Conservation (phyloP, 2,113 vertebrate genomes). For the Cheilinus undulatus region DNA sequence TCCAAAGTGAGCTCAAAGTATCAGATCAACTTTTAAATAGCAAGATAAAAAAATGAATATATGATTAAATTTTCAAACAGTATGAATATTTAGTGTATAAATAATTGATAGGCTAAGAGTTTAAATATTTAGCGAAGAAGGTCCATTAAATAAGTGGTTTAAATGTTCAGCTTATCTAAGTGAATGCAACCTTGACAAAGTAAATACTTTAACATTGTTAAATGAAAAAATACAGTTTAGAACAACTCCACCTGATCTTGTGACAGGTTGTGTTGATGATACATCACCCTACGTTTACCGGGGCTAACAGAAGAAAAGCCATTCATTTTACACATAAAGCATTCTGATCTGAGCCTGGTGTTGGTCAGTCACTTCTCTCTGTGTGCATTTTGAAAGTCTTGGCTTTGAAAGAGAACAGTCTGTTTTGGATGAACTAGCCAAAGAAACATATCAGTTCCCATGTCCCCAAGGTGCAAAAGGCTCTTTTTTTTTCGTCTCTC, state of each 20-base stretch:
- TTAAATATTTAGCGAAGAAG: too few relatives aligned
- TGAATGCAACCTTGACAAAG: neutral
- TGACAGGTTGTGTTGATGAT: neutral
- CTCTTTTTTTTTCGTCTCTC: constrained; percentile 23
- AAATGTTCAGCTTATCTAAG: neutral
- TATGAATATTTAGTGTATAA: too few relatives aligned
- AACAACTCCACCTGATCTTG: too few relatives aligned
- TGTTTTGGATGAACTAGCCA: constrained; percentile 52
- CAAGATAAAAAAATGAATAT: too few relatives aligned
- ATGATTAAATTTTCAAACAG: too few relatives aligned
- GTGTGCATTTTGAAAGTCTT: constrained; percentile 26
- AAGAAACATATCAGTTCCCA: constrained; percentile 50
- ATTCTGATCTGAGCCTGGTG: constrained; percentile 4
- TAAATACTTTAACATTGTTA: neutral
- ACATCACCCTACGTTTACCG: neutral
- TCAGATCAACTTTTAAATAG: too few relatives aligned
- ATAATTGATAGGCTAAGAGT: too few relatives aligned
- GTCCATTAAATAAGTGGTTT: neutral
- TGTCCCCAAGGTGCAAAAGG: constrained; percentile 36
- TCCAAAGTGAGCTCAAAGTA: too few relatives aligned
- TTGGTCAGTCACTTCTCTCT: constrained; percentile 2
- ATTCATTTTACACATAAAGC: neutral
- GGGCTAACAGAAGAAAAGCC: neutral
- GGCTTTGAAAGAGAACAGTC: constrained; percentile 59
- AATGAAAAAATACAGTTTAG: too few relatives aligned